A percentile compares a stretch with the other conserved stretches of the same genome.
Evolutionary conservation across 2,113 vertebrate species (phyloP).

Genomic region (Gymnobelideus leadbeateri): DNA sequence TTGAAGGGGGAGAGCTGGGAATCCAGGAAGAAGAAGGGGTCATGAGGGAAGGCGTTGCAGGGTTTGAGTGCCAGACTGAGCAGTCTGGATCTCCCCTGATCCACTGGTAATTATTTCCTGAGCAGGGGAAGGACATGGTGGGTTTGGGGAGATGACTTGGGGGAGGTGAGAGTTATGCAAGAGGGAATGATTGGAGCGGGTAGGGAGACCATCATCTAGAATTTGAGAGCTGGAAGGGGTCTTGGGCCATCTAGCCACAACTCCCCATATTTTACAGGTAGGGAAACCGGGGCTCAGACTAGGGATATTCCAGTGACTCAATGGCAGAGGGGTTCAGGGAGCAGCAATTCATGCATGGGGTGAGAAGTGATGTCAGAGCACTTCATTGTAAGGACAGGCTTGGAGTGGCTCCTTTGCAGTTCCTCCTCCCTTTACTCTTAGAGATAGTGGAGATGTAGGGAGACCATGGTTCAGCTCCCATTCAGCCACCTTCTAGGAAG

Average conservation of each 20-base stretch:
- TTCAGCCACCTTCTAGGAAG: background rate
- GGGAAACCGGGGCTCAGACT: no score
- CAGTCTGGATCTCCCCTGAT: background rate
- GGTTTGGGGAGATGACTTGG: background rate
- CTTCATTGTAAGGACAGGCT: background rate
- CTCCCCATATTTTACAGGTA: background rate
- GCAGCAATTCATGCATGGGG: background rate
- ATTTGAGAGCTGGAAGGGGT: background rate
- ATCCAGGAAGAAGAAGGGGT: background rate
- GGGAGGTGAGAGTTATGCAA: background rate
- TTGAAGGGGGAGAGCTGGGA: background rate
- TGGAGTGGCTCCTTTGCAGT: background rate
- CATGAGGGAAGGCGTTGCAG: background rate
- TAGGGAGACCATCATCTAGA: background rate
- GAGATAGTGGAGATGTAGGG: background rate
- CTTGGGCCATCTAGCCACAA: background rate
- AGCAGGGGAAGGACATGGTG: background rate
- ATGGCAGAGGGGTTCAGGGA: background rate
- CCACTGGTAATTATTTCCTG: background rate
- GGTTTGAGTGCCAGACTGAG: background rate
- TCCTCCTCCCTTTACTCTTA: background rate
- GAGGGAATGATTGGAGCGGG: background rate
- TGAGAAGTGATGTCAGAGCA: background rate
- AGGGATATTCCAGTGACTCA: background rate
- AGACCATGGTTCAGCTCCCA: background rate